These are phyloP conservation scores for Octonoba sinensis DNA, from an alignment of 2,888 invertebrate genomes.

Conservation along the genomic window DNA sequence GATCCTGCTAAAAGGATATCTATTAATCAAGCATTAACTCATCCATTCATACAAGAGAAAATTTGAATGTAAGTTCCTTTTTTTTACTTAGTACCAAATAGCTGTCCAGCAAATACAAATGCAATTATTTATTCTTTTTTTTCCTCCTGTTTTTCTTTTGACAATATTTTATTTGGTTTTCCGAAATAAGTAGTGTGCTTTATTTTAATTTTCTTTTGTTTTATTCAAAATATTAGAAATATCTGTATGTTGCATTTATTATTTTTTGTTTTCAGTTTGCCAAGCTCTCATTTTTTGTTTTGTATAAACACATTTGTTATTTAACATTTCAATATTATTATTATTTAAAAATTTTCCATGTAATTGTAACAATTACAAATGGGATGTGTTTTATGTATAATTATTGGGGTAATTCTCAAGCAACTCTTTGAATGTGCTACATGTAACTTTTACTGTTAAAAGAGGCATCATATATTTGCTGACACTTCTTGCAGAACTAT, in stretches of 20 bases:
- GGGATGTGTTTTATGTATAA: no score
- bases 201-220: not conserved
- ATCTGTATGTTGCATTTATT: not conserved
- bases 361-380: no score
- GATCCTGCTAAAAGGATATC: slow-evolving; percentile 93
- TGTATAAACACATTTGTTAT: not conserved
- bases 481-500: no score
- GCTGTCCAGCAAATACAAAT: not conserved
- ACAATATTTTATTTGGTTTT: not conserved
- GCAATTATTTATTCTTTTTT: not conserved
- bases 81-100: not conserved
- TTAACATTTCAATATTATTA: no score
- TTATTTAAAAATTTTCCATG: no score
- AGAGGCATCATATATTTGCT: no score
- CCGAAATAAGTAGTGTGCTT: not conserved
- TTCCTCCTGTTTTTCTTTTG: not conserved
- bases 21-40: slow-evolving; percentile 92
- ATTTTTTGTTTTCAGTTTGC: not conserved
- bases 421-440: no score
- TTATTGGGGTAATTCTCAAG: no score
- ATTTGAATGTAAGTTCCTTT: slow-evolving; percentile 73
- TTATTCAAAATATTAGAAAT: not conserved
- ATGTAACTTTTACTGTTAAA: no score
- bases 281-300: not conserved
- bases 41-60: slow-evolving; percentile 96